Evolutionary conservation across 2,888 invertebrate genomes (phyloP).

Genomic region (Aspidiotus rigidus): DNA sequence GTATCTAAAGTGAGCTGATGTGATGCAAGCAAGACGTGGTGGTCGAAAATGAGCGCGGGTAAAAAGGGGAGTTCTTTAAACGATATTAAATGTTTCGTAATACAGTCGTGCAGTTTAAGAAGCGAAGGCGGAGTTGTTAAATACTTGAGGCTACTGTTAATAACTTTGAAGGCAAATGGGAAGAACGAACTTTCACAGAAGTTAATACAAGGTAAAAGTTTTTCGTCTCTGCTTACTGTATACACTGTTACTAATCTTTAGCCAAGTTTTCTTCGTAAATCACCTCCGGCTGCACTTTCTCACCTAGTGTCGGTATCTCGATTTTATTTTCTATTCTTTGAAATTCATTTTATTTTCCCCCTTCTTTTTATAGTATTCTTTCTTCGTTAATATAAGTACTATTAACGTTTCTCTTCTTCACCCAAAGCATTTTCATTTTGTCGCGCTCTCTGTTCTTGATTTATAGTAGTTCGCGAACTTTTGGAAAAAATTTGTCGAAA

Average conservation of each 20-base stretch:
- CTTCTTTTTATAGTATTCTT: background rate
- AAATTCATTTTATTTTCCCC: background rate
- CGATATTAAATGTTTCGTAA: constrained; percentile 8
- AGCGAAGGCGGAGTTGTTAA: constrained; percentile 8
- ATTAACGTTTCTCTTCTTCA: too few relatives aligned
- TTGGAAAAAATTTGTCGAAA: too few relatives aligned
- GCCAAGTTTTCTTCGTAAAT: constrained; percentile 21
- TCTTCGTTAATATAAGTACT: too few relatives aligned
- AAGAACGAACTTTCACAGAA: constrained; percentile 10
- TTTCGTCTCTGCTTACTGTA: background rate
- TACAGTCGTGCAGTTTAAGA: background rate
- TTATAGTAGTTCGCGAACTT: too few relatives aligned
- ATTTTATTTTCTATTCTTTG: constrained; percentile 9
- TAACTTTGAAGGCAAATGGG: background rate
- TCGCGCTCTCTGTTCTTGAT: too few relatives aligned
- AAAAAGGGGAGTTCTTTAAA: constrained; percentile 3
- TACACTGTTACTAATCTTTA: constrained; percentile 15
- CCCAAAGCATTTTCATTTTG: too few relatives aligned
- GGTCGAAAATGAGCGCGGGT: background rate
- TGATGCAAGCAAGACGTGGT: background rate
- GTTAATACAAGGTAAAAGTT: constrained; percentile 21
- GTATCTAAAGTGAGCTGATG: too few relatives aligned
- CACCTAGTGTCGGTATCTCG: background rate
- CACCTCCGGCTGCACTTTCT: constrained; percentile 19
- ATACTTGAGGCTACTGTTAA: constrained; percentile 8